Base-by-base conservation (phyloP, 64 coral and sea anemone species). In the Cladopsammia gracilis region DNA sequence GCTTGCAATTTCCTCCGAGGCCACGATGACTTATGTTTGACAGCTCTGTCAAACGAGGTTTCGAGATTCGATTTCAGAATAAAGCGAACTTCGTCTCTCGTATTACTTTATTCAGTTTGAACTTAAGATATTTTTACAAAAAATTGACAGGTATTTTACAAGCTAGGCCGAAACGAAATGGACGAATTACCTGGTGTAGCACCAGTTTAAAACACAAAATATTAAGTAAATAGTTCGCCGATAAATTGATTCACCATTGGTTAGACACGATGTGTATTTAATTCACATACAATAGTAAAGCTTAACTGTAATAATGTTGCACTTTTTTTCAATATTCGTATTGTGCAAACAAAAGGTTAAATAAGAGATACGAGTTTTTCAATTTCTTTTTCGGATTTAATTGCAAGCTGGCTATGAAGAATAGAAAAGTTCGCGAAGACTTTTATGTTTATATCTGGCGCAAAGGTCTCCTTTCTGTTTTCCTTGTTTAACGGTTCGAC, bases 241-340 rank as follows among this genome's bases (percentile, higher is more conserved):
- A 84, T 84, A 68, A 84, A 68, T 67, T 49, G 80, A 84, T 84
- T 84, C 80, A 44, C 80, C 11, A 84, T 84, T 84, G 80, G 80
- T 67, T 84, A 48, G 80, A 68, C 43, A 24, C 5, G 19, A n/a
- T 3, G 80, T 19, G 15, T 84, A 62, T 67, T 84, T 68, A 44
- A 84, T 67, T 68, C 80, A 64, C 10, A 84, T 60, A 84, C 80
- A 68, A 84, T 68, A 50, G 60, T 6, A 4, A 4, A 45, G 80
- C 44, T 84, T 84, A 65, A 84, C 80, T 67, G 80, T 84, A 84
- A 84, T 84, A 84, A 84, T 84, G 80, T 84, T 84, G 62, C 80
- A 50, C 80, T 84, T 84, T 84, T 77, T 84, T 68, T 34, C 80
- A 84, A 84, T 84, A 84, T 84, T 68, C 80, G 6, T n/a, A 49